Evolutionary conservation across 2,797 vertebrate genomes (phyloP).

Genomic region (Cryptoprocta ferox): DNA sequence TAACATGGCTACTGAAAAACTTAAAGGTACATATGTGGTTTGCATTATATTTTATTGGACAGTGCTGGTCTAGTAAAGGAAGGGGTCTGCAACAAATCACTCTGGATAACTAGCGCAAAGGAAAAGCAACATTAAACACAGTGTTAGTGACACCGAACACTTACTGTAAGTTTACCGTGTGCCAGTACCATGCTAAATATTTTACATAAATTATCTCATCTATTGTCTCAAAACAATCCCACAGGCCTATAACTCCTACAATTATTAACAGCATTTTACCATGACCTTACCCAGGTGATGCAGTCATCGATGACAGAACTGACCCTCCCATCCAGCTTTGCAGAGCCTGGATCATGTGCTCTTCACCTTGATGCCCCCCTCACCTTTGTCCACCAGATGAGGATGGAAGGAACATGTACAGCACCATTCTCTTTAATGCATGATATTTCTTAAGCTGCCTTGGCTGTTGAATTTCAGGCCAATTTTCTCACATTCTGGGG

Average conservation of each 20-base stretch:
- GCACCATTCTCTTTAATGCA: not conserved
- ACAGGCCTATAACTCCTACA: not conserved
- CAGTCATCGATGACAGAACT: not conserved
- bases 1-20: not conserved
- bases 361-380: not conserved
- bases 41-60: not conserved
- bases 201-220: not conserved
- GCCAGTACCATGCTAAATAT: not conserved
- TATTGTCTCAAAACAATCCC: not conserved
- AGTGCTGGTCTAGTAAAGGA: not conserved
- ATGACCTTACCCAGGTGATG: not conserved
- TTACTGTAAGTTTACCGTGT: not conserved
- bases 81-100: not conserved
- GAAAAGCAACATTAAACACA: not conserved
- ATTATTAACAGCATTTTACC: not conserved
- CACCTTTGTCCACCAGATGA: not conserved
- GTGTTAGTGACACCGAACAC: not conserved
- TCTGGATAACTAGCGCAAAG: not conserved
- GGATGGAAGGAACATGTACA: not conserved
- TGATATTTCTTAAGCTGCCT: not conserved
- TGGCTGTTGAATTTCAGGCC: not conserved
- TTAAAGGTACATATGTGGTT: not conserved
- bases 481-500: not conserved
- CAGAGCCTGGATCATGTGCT: not conserved
- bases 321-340: not conserved